Evolutionary conservation across 2,888 invertebrate species (phyloP), one percentile per base, ranked within the genome.

Genomic region (Eilema depressum): DNA sequence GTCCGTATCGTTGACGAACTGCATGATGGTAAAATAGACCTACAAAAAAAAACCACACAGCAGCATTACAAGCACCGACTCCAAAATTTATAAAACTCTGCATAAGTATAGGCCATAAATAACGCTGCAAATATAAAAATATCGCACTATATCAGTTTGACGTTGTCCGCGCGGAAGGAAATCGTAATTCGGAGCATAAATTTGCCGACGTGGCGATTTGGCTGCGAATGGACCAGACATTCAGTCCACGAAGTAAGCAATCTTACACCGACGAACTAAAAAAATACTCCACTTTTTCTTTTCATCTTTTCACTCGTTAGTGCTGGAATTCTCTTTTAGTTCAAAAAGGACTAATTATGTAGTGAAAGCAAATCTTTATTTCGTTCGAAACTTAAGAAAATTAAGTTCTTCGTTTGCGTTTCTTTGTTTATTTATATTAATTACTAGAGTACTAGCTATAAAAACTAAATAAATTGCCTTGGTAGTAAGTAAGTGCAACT

Each of bases 331-430:
- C 57, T 73, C 73, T 70, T 71, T 66, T 70, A 75, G 71, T 80
- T 76, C 65, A 47, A 68, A 70, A 63, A 73, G 69, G 23, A 68
- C 61, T 80, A 78, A 78, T 80, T 80, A 78, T 73, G 73, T 66
- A 75, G 76, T 71, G 70, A 75, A 80, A 75, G 78, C 72, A 76
- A 73, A 76, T 78, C 73, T 80, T 80, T 72, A 80, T 78, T 70
- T 57, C 62, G 28, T 57, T 62, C 14, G 47, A 56, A 56, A n/a
- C 28, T 66, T 73, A 72, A 73, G 56, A 28, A 68, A 80, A 76
- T 72, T 76, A 75, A 78, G 63, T 28, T 65, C 56, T 80, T 62
- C 63, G n/a, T 75, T 78, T 62, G 57, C 57, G 62, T 62, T 66
- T 47, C 26, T n/a, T 14, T 1, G 20, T 41, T 37, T 56, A 64